These are phyloP conservation scores for Drosophila suboccidentalis DNA, from an alignment of 2,888 invertebrate genomes.

Conservation along the genomic window DNA sequence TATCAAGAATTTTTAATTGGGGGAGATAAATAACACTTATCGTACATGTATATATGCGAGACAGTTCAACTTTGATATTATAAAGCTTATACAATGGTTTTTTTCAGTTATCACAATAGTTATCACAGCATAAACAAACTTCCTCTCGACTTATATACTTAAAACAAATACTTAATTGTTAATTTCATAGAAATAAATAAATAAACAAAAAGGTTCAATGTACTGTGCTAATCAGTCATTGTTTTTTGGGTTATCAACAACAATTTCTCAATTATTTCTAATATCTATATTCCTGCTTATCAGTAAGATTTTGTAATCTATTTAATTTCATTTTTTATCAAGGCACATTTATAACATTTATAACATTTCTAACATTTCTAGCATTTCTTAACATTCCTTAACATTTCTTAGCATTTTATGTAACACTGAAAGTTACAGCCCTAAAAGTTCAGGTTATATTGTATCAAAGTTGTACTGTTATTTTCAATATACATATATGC, in stretches of 20 bases:
- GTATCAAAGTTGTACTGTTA: constrained; percentile 48
- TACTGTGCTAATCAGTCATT: too few species aligned
- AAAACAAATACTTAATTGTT: constrained; percentile 2
- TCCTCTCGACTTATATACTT: not conserved
- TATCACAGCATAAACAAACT: constrained; percentile 4
- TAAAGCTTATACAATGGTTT: constrained; percentile 26
- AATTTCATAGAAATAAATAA: constrained; percentile 3
- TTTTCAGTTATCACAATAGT: constrained; percentile 36
- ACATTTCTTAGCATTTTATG: not conserved
- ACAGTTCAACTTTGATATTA: constrained; percentile 49
- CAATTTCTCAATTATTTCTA: not conserved
- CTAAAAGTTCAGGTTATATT: constrained; percentile 7
- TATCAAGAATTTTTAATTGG: constrained; percentile 40
- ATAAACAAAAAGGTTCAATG: not conserved
- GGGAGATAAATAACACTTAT: constrained; percentile 48
- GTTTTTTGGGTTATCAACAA: constrained; percentile 4
- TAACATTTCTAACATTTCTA: too few species aligned
- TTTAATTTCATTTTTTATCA: too few species aligned
- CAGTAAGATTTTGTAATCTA: not conserved
- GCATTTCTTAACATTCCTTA: not conserved
- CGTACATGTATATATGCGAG: constrained; percentile 35
- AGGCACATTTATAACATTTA: too few species aligned
- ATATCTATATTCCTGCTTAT: not conserved
- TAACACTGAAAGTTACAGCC: not conserved
- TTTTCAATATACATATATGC: constrained; percentile 24